Conservation (phyloP, 2,888 invertebrate genomes). For the Drosophila quasianomalipes region DNA sequence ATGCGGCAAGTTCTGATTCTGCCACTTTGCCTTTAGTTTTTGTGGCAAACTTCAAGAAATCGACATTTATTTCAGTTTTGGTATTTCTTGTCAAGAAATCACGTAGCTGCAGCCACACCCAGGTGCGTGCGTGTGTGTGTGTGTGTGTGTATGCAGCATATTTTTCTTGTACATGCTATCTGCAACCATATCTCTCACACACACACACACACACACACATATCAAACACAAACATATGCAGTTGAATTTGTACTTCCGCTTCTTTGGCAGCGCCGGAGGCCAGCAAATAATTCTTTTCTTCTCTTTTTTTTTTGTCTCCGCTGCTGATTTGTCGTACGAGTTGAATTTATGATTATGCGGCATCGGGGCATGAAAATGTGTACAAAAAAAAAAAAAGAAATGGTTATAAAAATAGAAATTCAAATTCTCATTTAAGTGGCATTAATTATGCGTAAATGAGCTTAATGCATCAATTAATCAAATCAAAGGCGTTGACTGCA, state of each 20-base stretch:
- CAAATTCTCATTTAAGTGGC: slow-evolving; percentile 65
- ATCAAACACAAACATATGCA: slow-evolving; percentile 61
- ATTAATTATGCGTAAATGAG: slow-evolving; percentile 79
- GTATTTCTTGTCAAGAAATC: slow-evolving; percentile 46
- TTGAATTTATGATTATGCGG: slow-evolving; percentile 76
- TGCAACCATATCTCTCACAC: slow-evolving; percentile 68
- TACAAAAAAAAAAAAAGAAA: slow-evolving; percentile 11
- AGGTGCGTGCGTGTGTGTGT: slow-evolving; percentile 49
- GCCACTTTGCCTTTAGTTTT: slow-evolving; percentile 69
- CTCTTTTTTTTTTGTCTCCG: slow-evolving; percentile 50
- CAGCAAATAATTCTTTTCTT: slow-evolving; percentile 47
- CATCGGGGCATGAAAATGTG: slow-evolving; percentile 42
- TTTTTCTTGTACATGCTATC: slow-evolving; percentile 67
- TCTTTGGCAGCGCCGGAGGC: slow-evolving; percentile 50
- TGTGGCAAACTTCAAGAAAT: slow-evolving; percentile 66
- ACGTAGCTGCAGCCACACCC: slow-evolving; percentile 65
- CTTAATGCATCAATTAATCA: slow-evolving; percentile 80
- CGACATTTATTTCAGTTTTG: slow-evolving; percentile 55
- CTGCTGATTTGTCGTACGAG: slow-evolving; percentile 75
- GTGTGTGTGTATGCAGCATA: slow-evolving; percentile 44
- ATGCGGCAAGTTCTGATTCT: slow-evolving; percentile 38
- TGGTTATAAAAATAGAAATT: slow-evolving; percentile 38
- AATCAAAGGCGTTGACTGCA: slow-evolving; percentile 69
- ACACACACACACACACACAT: slow-evolving; percentile 4
- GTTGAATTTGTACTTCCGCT: slow-evolving; percentile 74